Evolutionary conservation across 2,888 invertebrate genomes (phyloP).

Genomic region (Neelides folsomi): DNA sequence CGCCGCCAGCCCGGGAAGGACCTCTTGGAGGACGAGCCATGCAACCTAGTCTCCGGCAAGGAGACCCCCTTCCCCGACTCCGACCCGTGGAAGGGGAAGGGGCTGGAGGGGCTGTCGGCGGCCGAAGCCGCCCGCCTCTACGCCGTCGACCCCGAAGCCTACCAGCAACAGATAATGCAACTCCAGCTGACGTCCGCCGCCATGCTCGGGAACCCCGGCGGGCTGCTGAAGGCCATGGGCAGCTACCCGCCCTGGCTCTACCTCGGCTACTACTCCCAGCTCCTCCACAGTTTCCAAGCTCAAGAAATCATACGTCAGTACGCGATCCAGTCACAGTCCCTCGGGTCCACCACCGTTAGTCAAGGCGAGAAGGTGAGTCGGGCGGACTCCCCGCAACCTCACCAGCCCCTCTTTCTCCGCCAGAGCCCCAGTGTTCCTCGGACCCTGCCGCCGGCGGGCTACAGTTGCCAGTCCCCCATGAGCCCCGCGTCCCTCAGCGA

Average conservation of each 20-base stretch:
- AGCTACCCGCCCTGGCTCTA: conserved; percentile 33
- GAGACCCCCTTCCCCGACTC: no score
- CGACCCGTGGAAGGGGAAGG: background rate
- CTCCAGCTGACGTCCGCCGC: conserved; percentile 32
- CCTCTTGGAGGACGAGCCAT: conserved; percentile 21
- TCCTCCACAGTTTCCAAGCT: conserved; percentile 35
- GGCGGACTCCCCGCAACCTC: background rate
- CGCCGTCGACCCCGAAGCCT: conserved; percentile 31
- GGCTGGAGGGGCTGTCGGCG: conserved; percentile 15
- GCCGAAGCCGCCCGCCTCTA: conserved; percentile 32
- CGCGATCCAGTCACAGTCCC: conserved; percentile 33
- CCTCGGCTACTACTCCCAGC: conserved; percentile 34
- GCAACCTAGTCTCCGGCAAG: conserved; percentile 18
- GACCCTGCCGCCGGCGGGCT: conserved; percentile 16
- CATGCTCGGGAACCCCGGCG: conserved; percentile 30
- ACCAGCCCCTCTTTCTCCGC: background rate
- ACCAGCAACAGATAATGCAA: conserved; percentile 34
- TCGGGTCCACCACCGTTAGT: conserved; percentile 21
- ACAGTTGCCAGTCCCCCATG: conserved; percentile 27
- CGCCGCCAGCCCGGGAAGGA: conserved; percentile 10
- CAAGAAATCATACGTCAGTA: conserved; percentile 35
- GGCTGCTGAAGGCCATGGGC: conserved; percentile 30
- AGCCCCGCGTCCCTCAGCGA: conserved; percentile 32
- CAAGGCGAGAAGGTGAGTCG: conserved; percentile 32
- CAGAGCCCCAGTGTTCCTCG: conserved; percentile 22